Evolutionary conservation across 2,113 vertebrate genomes (phyloP), one percentile per base, ranked within the genome.

Genomic region (Corythaixoides concolor): DNA sequence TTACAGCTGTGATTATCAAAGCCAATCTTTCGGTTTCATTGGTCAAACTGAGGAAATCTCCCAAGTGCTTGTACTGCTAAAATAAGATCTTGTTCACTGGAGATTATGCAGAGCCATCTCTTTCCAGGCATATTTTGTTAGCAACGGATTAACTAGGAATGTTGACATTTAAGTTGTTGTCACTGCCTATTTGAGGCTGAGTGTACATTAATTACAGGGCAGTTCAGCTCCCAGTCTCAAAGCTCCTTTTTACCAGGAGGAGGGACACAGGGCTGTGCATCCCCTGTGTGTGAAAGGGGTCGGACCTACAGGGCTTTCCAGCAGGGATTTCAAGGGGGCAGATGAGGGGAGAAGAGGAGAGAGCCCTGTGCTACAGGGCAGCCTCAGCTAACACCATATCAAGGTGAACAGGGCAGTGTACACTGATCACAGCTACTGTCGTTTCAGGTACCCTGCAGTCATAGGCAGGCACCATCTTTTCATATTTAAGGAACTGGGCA

Each of bases 151-250:
- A 97, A 95, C 85, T 77, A 92, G 88, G 88, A 96, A 88, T 93
- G 93, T 93, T 96, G 96, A 94, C 92, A 96, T 95, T 96, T 96
- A 95, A 88, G 72, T 95, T 94, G 93, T 96, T 96, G 95, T 97
- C 91, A 58, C 87, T 91, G 91, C 6, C 6, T 87, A 60, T 94
- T 87, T 89, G 93, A 91, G 78, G 84, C 87, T 85, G 95, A 89
- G 81, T 56, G 89, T 87, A 89, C 85, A 58, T 85, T 96, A 94
- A 93, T 93, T 96, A 95, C 81, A 88, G 81, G 89, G 81, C 89
- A 66, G 89, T 52, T 60, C 17, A 21, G 81, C 59, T 93, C 81
- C 55, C 30, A 52, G 89, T 16, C 69, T 82, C 89, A 73, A 53
- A 89, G 87, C 77, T 95, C 30, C 49, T 88, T 82, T 90, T 80